Conservation (phyloP, 2,113 vertebrate genomes). For the Condylura cristata region DNA sequence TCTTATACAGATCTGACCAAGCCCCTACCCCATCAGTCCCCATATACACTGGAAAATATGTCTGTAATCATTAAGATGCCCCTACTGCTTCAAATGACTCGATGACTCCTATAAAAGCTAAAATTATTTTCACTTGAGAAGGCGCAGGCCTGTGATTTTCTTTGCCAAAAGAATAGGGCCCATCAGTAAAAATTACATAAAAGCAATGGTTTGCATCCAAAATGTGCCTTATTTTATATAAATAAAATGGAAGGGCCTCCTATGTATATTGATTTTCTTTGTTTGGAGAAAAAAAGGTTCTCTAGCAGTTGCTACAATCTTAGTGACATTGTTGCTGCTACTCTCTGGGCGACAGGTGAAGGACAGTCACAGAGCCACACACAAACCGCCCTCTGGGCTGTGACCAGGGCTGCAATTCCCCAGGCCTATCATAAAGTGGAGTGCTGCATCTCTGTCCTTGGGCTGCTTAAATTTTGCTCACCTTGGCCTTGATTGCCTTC, state of each 20-base stretch:
- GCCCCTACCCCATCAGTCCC: background rate
- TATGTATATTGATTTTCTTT: background rate
- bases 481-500: background rate
- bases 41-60: conserved; percentile 10
- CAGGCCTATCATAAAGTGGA: background rate
- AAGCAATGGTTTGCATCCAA: conserved; percentile 21
- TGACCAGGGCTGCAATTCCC: background rate
- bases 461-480: background rate
- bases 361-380: background rate
- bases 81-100: conserved; percentile 55
- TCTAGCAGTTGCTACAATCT: too few relatives aligned
- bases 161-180: conserved; percentile 22
- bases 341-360: background rate
- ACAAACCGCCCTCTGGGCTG: background rate
- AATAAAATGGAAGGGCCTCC: conserved; percentile 19
- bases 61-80: conserved; percentile 28
- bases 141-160: conserved; percentile 32
- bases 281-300: background rate
- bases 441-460: background rate
- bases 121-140: conserved; percentile 67
- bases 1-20: background rate
- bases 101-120: conserved; percentile 13
- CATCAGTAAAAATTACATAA: conserved; percentile 44
- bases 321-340: background rate
- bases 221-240: conserved; percentile 26